Percentiles rank a stretch among this genome's conserved stretches.
Conservation (phyloP, 2,113 vertebrate species). For the Melozone crissalis region DNA sequence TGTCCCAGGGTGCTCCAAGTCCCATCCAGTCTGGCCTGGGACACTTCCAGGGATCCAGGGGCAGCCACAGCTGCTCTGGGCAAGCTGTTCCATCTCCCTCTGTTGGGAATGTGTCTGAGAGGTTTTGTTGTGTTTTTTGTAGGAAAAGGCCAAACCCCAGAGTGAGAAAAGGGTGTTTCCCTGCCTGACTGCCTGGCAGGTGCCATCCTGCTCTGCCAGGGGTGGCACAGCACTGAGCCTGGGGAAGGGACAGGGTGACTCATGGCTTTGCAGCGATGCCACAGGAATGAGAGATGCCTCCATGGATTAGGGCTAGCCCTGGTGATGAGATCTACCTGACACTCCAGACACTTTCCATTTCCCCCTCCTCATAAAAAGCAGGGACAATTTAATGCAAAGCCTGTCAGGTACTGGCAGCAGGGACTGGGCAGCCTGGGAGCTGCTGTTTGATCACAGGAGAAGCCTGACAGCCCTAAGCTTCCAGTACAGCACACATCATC, state of each 20-base stretch:
- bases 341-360: not conserved
- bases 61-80: not conserved
- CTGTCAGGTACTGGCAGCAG: not conserved
- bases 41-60: not conserved
- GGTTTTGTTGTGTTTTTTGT: not conserved
- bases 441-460: conserved; percentile 30
- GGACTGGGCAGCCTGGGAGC: not conserved
- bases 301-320: not conserved
- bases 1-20: not conserved
- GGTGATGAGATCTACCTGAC: not conserved
- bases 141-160: not conserved
- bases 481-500: not conserved
- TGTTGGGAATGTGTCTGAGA: not conserved
- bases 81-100: not conserved
- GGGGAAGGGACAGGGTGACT: not conserved
- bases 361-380: not conserved
- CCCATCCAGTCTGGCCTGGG: rapidly evolving
- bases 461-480: conserved; percentile 47
- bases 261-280: not conserved
- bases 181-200: not conserved
- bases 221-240: not conserved
- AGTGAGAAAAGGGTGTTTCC: not conserved
- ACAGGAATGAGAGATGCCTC: rapidly evolving
- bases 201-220: not conserved
- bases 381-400: not conserved